Evolutionary conservation across 1,140 invertebrate genomes (phyloP).

Genomic region (Pachypsylla venusta): DNA sequence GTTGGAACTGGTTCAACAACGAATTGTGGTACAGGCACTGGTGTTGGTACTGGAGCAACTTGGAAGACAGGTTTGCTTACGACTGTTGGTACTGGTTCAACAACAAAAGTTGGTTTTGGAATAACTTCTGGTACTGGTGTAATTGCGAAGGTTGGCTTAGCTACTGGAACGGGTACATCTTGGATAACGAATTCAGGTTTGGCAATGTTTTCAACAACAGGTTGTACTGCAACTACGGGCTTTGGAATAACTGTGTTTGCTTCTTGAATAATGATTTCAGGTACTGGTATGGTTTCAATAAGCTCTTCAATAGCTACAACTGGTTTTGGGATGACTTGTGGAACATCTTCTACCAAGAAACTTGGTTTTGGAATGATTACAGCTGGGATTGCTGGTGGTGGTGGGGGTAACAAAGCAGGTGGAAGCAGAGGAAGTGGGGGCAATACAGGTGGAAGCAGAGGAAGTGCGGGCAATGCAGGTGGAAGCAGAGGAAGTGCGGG

Average conservation of each 20-base stretch:
- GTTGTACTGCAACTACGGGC: background rate
- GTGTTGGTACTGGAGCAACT: background rate
- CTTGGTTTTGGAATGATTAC: slow-evolving; percentile 4
- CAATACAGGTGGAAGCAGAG: background rate
- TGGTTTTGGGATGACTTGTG: slow-evolving; percentile 5
- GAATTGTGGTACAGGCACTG: background rate
- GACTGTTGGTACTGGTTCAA: background rate
- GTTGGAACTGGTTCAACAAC: background rate
- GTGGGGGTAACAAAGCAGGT: background rate
- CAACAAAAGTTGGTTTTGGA: slow-evolving; percentile 2
- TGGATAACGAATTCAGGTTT: slow-evolving; percentile 4
- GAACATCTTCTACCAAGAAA: background rate
- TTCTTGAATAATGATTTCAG: slow-evolving; percentile 5
- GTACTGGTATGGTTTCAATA: slow-evolving; percentile 6
- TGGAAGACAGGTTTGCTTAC: background rate
- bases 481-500: background rate
- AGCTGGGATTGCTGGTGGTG: background rate
- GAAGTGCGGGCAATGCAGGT: background rate
- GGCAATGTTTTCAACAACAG: slow-evolving; percentile 2
- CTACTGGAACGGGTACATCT: background rate
- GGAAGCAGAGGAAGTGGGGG: background rate
- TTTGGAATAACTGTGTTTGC: background rate
- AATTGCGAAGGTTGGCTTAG: background rate
- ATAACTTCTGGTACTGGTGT: background rate
- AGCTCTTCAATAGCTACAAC: slow-evolving; percentile 4